Conservation (phyloP, 2,888 invertebrate genomes). For the Aradus depressus region DNA sequence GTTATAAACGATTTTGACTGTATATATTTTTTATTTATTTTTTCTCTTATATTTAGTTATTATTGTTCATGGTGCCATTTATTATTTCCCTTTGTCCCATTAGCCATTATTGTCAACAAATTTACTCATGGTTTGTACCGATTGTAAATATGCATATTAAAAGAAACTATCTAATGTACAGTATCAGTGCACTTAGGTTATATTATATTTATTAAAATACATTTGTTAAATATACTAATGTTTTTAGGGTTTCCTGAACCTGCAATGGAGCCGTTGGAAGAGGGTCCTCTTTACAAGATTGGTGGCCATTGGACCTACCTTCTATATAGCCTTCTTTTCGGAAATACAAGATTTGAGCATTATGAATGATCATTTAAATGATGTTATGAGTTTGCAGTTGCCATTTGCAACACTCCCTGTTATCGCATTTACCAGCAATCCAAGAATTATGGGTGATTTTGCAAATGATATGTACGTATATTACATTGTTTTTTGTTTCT, state of each 20-base stretch:
- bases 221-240: too few relatives aligned
- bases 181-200: too few relatives aligned
- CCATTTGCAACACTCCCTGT: constrained; percentile 81
- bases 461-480: constrained; percentile 55
- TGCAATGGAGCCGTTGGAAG: constrained; percentile 79
- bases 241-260: constrained; percentile 64
- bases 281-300: constrained; percentile 71
- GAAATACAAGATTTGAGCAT: constrained; percentile 56
- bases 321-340: constrained; percentile 56
- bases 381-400: constrained; percentile 73
- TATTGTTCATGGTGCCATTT: too few relatives aligned
- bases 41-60: too few relatives aligned
- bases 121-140: too few relatives aligned
- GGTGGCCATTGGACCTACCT: constrained; percentile 66
- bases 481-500: constrained; percentile 15
- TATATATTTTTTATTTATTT: too few relatives aligned
- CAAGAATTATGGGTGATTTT: constrained; percentile 72
- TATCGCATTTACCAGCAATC: constrained; percentile 71
- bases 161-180: too few relatives aligned
- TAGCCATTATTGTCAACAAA: too few relatives aligned
- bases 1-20: too few relatives aligned
- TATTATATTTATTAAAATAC: too few relatives aligned
- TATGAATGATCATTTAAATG: constrained; percentile 79
- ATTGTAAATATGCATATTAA: too few relatives aligned
- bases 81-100: too few relatives aligned